A percentile compares a stretch with the other conserved stretches of the same genome.
Evolutionary conservation across 2,888 invertebrate genomes (phyloP).

Genomic region (Eristalinus aeneus): DNA sequence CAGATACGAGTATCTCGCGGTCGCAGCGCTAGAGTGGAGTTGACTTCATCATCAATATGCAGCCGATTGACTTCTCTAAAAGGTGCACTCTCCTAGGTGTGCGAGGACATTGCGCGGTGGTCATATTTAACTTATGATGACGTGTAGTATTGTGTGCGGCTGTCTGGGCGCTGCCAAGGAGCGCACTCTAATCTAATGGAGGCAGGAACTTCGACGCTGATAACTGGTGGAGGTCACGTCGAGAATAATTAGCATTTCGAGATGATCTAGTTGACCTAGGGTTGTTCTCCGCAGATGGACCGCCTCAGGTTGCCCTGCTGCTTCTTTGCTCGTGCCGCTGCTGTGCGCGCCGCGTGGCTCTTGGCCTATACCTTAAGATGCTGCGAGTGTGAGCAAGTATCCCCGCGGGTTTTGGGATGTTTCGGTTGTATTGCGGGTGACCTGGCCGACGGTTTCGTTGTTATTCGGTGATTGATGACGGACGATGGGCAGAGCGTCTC

Average conservation of each 20-base stretch:
- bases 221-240: constrained; percentile 44
- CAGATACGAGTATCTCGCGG: constrained; percentile 4
- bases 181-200: constrained; percentile 15
- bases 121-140: constrained; percentile 66
- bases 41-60: constrained; percentile 66
- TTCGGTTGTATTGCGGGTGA: constrained; percentile 39
- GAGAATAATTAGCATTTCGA: constrained; percentile 60
- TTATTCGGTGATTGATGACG: constrained; percentile 62
- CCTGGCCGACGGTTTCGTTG: constrained; percentile 49
- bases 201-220: constrained; percentile 13
- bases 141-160: constrained; percentile 30
- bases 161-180: not conserved
- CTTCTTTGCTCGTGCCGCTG: constrained; percentile 50
- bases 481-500: constrained; percentile 19
- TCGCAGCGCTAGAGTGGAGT: constrained; percentile 47
- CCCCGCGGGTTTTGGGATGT: constrained; percentile 45
- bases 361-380: constrained; percentile 32
- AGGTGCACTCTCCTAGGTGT: constrained; percentile 53
- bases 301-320: not conserved
- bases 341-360: constrained; percentile 60
- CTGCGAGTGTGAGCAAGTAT: constrained; percentile 15
- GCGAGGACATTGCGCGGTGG: constrained; percentile 18
- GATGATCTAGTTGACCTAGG: constrained; percentile 58
- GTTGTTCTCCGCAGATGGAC: constrained; percentile 21
- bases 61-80: constrained; percentile 67